Conservation (phyloP, 2,888 invertebrate species). For the Limnephilus rhombicus region DNA sequence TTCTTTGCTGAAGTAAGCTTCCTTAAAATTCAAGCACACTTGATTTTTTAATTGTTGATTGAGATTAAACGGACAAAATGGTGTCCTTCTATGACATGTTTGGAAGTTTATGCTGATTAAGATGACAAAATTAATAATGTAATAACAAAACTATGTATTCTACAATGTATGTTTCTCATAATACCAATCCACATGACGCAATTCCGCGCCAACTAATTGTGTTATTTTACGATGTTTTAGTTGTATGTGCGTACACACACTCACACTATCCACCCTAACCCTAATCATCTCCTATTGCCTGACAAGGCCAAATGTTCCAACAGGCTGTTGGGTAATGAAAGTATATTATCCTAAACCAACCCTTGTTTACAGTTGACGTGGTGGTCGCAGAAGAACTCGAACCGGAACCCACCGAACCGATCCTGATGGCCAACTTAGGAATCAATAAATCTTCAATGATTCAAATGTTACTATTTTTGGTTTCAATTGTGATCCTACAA, state of each 20-base stretch:
- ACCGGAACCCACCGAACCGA: constrained; percentile 71
- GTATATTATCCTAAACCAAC: background rate
- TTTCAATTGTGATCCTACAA: background rate
- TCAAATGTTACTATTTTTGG: background rate
- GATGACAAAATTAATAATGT: background rate
- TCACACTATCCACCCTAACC: background rate
- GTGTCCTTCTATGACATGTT: too few relatives aligned
- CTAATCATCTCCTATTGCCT: background rate
- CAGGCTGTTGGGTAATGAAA: background rate
- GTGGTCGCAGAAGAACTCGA: constrained; percentile 71
- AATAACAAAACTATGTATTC: background rate
- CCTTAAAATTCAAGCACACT: too few relatives aligned
- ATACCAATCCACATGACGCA: background rate
- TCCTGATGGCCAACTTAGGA: constrained; percentile 42
- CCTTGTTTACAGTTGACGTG: constrained; percentile 73
- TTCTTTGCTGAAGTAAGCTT: too few relatives aligned
- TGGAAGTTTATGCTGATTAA: background rate
- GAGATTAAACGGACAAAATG: too few relatives aligned
- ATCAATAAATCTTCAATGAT: constrained; percentile 6
- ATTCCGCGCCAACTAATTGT: background rate
- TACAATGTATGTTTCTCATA: background rate
- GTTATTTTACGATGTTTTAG: background rate
- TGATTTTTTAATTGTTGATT: too few relatives aligned
- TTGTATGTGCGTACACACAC: background rate
- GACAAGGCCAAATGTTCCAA: background rate